Evolutionary conservation across 2,113 vertebrate genomes (phyloP).

Genomic region (Epinephelus cyanopodus): DNA sequence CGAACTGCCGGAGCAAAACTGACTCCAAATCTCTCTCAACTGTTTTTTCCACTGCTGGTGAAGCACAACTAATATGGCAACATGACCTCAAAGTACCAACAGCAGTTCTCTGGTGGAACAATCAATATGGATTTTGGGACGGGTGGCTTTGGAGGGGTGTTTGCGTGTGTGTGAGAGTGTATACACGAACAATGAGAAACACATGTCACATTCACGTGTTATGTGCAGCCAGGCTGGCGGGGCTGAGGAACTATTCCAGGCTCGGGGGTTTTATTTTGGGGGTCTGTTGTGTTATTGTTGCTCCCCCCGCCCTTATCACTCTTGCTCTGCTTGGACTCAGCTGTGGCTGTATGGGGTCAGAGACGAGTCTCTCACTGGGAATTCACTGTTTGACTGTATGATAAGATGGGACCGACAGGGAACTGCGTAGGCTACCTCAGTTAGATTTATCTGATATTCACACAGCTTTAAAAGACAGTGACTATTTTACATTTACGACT

Average conservation of each 20-base stretch:
- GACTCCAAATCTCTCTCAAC: background rate
- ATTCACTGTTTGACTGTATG: background rate
- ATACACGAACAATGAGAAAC: conserved; percentile 53
- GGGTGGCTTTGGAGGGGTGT: conserved; percentile 33
- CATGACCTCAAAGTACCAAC: conserved; percentile 24
- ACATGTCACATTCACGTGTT: conserved; percentile 74
- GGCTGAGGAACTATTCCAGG: conserved; percentile 73
- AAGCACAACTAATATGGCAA: conserved; percentile 17
- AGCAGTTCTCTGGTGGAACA: conserved; percentile 52
- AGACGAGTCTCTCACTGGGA: conserved; percentile 18
- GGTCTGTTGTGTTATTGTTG: conserved; percentile 70
- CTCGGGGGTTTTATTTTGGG: conserved; percentile 71
- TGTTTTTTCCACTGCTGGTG: conserved; percentile 8
- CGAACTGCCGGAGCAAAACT: background rate
- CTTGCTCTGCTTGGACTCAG: conserved; percentile 32
- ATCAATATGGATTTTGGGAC: conserved; percentile 67
- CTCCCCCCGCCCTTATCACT: conserved; percentile 34
- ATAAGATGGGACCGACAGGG: background rate
- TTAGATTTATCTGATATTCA: background rate
- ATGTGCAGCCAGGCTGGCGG: conserved; percentile 60
- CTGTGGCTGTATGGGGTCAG: conserved; percentile 12
- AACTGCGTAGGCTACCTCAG: background rate
- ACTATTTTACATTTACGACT: background rate
- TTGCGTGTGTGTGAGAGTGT: conserved; percentile 8
- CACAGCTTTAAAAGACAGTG: background rate